phyloP scores from a whole-genome alignment of 2,888 invertebrate species.

The Acrobasis suavella region DNA sequence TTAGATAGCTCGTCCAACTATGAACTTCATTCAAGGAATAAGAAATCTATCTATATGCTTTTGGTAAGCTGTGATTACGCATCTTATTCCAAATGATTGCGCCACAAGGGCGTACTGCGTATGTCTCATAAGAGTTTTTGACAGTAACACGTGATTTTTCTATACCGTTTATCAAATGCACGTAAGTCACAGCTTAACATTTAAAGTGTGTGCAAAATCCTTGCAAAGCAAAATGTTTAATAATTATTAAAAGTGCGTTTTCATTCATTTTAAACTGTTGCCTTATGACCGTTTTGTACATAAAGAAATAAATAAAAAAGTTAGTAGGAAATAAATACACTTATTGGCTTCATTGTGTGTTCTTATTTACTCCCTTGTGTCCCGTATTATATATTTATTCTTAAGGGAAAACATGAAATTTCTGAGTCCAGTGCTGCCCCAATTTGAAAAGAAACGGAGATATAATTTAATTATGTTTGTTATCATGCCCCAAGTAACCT shows the following conservation, averaged over 20 bases:
- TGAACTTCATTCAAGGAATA: too few relatives aligned
- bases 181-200: conserved; percentile 30
- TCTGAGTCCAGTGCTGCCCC: not conserved
- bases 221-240: conserved; percentile 45
- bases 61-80: too few relatives aligned
- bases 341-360: conserved; percentile 72
- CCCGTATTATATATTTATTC: too few relatives aligned
- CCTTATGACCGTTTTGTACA: conserved; percentile 81
- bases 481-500: too few relatives aligned
- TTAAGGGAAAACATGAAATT: too few relatives aligned
- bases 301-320: conserved; percentile 71
- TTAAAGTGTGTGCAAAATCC: conserved; percentile 47
- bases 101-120: too few relatives aligned
- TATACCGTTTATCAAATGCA: conserved; percentile 15
- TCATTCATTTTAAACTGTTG: conserved; percentile 76
- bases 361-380: conserved; percentile 51
- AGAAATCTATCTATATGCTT: too few relatives aligned
- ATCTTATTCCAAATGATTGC: too few relatives aligned
- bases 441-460: too few relatives aligned
- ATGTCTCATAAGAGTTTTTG: too few relatives aligned
- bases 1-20: too few relatives aligned
- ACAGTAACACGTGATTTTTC: not conserved
- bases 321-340: conserved; percentile 78
- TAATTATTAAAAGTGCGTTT: conserved; percentile 56
- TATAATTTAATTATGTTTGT: too few relatives aligned